Conservation (phyloP, 2,797 vertebrate genomes). For the Centropyge bicolor region DNA sequence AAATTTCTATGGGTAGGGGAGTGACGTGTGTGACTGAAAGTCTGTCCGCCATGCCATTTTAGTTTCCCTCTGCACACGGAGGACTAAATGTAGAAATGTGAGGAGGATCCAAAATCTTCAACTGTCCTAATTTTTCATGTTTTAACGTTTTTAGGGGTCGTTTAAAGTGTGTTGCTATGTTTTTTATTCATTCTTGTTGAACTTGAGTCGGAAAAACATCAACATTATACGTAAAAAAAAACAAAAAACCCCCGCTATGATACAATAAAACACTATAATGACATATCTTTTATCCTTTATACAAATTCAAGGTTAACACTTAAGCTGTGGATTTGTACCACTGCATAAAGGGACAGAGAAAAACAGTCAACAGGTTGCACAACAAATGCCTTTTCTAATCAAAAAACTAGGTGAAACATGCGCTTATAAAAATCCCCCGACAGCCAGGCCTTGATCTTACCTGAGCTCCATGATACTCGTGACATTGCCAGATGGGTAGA, state of each 20-base stretch:
- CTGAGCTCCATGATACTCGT: constrained; percentile 98
- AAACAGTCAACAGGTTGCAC: background rate
- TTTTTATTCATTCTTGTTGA: background rate
- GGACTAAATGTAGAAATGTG: background rate
- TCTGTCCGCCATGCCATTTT: constrained; percentile 43
- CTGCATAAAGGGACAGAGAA: background rate
- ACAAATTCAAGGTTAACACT: background rate
- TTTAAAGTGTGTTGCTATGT: background rate
- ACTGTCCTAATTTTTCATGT: background rate
- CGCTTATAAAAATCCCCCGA: background rate
- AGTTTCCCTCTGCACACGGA: constrained; percentile 16
- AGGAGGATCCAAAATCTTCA: background rate
- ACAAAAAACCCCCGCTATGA: too few species aligned
- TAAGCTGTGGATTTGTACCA: background rate
- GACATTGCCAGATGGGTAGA: constrained; percentile 96
- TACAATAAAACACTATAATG: background rate
- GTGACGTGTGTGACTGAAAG: constrained; percentile 57
- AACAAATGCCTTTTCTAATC: background rate
- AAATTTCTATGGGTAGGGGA: constrained; percentile 62
- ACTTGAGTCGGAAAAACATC: background rate
- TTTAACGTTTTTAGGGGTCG: background rate
- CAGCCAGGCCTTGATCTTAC: constrained; percentile 71
- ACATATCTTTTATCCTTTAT: background rate
- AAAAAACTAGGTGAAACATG: background rate
- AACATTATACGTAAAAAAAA: background rate